Conservation (phyloP, 2,113 vertebrate species). For the Clarias gariepinus region DNA sequence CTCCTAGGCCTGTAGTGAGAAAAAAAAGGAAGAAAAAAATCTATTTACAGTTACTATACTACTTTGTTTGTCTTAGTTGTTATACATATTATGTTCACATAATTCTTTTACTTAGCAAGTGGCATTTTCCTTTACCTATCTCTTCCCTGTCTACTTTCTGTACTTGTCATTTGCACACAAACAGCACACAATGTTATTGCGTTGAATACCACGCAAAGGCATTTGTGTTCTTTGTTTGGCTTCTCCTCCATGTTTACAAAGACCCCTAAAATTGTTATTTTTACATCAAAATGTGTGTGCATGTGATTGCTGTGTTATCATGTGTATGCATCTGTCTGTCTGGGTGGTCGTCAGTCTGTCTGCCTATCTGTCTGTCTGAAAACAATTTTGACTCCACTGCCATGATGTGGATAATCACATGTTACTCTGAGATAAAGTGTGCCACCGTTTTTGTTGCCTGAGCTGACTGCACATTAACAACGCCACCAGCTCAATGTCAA, state of each 20-base stretch:
- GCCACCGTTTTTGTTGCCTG: constrained; percentile 53
- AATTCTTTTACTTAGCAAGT: constrained; percentile 10
- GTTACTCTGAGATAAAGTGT: constrained; percentile 53
- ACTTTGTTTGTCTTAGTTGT: constrained; percentile 19
- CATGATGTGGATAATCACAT: constrained; percentile 54
- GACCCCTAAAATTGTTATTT: background rate
- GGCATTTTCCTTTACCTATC: constrained; percentile 19
- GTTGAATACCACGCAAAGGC: background rate
- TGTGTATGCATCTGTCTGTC: background rate
- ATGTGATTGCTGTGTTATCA: constrained; percentile 6
- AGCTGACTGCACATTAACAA: background rate
- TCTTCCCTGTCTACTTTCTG: constrained; percentile 27
- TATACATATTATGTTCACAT: constrained; percentile 17
- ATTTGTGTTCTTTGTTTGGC: background rate
- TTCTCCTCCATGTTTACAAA: background rate
- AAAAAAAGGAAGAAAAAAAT: background rate
- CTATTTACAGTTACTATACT: background rate
- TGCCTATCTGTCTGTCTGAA: constrained; percentile 29
- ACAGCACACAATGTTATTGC: background rate
- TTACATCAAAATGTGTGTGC: background rate
- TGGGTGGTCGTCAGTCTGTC: background rate
- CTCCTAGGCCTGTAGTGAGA: background rate
- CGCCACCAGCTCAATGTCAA: background rate
- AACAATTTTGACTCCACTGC: constrained; percentile 43
- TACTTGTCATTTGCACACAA: background rate